phyloP scores from a whole-genome alignment of 2,888 invertebrate genomes.

The Bhutanitis thaidina region DNA sequence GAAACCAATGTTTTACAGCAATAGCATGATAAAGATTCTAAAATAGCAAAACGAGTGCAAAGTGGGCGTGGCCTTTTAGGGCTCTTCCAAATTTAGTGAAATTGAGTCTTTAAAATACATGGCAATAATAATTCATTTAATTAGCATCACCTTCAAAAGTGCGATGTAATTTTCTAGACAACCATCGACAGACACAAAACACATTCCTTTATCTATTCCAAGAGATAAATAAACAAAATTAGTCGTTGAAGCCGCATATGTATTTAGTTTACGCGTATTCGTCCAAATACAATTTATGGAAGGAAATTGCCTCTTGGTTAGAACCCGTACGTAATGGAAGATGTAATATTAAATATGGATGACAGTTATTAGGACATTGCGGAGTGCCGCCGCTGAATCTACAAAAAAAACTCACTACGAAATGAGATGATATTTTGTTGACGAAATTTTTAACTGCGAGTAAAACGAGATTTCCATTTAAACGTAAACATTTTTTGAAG shows the following conservation, averaged over 20 bases:
- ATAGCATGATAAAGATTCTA: no score
- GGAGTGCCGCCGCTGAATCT: slow-evolving; percentile 32
- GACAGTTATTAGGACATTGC: slow-evolving; percentile 71
- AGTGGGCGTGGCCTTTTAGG: no score
- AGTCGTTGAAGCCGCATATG: slow-evolving; percentile 66
- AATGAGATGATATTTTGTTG: slow-evolving; percentile 52
- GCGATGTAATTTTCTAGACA: no score
- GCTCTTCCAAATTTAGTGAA: no score
- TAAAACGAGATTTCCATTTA: slow-evolving; percentile 25
- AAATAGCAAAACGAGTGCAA: no score
- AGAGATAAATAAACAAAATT: slow-evolving; percentile 53
- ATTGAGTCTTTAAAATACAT: no score
- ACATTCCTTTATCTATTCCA: slow-evolving; percentile 33
- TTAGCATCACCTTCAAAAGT: no score
- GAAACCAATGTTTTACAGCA: no score
- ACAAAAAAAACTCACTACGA: slow-evolving; percentile 49
- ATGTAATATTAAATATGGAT: slow-evolving; percentile 76
- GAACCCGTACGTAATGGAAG: slow-evolving; percentile 66
- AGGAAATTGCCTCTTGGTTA: slow-evolving; percentile 69
- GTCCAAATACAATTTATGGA: slow-evolving; percentile 73
- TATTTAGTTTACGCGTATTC: slow-evolving; percentile 71
- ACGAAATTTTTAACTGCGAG: slow-evolving; percentile 42
- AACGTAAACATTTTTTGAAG: slow-evolving; percentile 12
- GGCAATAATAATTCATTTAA: no score
- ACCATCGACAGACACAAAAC: slow-evolving; percentile 9